A percentile compares a stretch with the other conserved stretches of the same genome.
phyloP scores from a whole-genome alignment of 37 sponge, comb jelly and placozoan genomes.

The Oopsacas minuta region DNA sequence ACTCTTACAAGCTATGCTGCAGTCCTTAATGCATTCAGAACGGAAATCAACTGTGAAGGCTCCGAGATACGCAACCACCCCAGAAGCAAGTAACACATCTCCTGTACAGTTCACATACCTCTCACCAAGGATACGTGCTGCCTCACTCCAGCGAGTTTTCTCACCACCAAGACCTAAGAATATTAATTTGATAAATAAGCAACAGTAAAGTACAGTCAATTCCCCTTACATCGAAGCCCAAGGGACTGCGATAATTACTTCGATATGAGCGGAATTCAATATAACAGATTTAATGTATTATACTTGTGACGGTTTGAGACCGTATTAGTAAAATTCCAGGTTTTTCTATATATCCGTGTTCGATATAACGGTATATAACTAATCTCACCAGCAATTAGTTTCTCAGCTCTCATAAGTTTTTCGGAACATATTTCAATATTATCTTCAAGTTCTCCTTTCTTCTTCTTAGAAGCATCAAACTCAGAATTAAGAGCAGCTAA shows the following conservation, averaged over 20 bases:
- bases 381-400: slow-evolving; percentile 51
- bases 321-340: not conserved
- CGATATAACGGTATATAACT: no score
- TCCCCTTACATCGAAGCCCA: no score
- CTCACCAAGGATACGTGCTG: slow-evolving; percentile 69
- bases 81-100: slow-evolving; percentile 87
- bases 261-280: no score
- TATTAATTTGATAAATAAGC: not conserved
- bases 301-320: no score
- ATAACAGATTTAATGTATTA: no score
- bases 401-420: slow-evolving; percentile 90
- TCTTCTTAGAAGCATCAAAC: slow-evolving; percentile 60
- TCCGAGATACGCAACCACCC: slow-evolving; percentile 92
- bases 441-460: slow-evolving; percentile 58
- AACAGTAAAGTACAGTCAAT: not conserved
- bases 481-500: slow-evolving; percentile 78
- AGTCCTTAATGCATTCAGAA: slow-evolving; percentile 60
- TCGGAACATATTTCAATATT: slow-evolving; percentile 86
- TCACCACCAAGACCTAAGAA: slow-evolving; percentile 84
- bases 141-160: slow-evolving; percentile 84
- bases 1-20: slow-evolving; percentile 61
- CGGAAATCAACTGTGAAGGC: slow-evolving; percentile 95
- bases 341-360: not conserved
- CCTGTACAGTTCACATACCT: slow-evolving; percentile 72
- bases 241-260: no score